Evolutionary conservation across 2,113 vertebrate genomes (phyloP), one percentile per base, ranked within the genome.

Genomic region (Acrocephalus arundinaceus): DNA sequence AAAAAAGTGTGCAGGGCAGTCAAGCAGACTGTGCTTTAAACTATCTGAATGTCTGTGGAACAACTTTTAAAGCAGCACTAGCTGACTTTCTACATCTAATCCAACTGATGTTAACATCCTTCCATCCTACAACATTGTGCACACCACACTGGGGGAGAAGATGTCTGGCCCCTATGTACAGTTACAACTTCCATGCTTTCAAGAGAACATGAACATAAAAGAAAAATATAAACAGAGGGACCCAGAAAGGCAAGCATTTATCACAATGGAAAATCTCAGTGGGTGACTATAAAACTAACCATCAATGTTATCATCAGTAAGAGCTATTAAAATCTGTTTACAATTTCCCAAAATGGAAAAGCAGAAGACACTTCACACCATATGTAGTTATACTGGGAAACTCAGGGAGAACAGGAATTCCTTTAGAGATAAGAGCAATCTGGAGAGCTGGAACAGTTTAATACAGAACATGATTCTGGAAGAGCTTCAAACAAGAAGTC

Each of bases 1-100:
- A 80, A 19, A 45, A 43, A 58, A 66, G 24, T 0, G 0, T 68
- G 16, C 11, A 41, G 28, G 8, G 17, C 14, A 86, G n/a, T 35
- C 37, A 90, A 57, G 30, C 45, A 68, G 24, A 61, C 2, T 41
- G 1, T 62, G 13, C 35, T 61, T 80, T 57, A 80, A 59, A 70
- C 45, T 48, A 25, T 9, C 63, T 62, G 49, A 54, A 88, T 80
- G 9, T 31, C 15, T 0, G 1, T 48, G 46, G 39, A 86, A 37
- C 20, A 75, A 22, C 8, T 10, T 45, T 33, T 61, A 24, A 35
- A 57, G n/a, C 35, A 93, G 33, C 49, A 59, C 16, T 41, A 67
- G 28, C 37, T 62, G 55, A 49, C 33, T 9, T 89, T 39, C 70
- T 33, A 1, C 59, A 71, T 58, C 17, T 35, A 80, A 65, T 25